Conservation (phyloP, 1,140 invertebrate genomes). For the Chrysopa pallens region DNA sequence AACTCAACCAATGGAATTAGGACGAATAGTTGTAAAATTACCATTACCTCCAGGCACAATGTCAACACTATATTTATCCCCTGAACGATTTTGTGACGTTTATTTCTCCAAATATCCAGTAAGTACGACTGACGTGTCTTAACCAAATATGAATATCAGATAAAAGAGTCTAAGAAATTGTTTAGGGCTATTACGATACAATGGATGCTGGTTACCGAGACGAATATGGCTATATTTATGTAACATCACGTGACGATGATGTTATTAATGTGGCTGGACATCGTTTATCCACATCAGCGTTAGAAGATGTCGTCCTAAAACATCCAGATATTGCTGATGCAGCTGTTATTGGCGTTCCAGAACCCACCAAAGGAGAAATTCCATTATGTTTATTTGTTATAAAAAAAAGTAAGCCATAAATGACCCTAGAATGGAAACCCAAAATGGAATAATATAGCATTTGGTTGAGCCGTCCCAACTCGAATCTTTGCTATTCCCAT, state of each 20-base stretch:
- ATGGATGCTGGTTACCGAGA: slow-evolving; percentile 85
- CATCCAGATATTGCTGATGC: slow-evolving; percentile 69
- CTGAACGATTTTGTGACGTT: slow-evolving; percentile 60
- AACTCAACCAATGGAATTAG: slow-evolving; percentile 50
- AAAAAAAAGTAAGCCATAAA: slow-evolving; percentile 30
- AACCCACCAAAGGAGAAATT: slow-evolving; percentile 74
- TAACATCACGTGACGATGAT: slow-evolving; percentile 81
- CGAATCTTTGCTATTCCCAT: too few relatives aligned
- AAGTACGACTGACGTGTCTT: slow-evolving; percentile 17
- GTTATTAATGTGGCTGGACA: slow-evolving; percentile 94
- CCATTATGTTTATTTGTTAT: slow-evolving; percentile 74
- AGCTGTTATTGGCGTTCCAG: slow-evolving; percentile 75
- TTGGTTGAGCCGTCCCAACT: too few relatives aligned
- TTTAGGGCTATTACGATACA: slow-evolving; percentile 85
- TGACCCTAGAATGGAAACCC: too few relatives aligned
- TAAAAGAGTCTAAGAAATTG: background rate
- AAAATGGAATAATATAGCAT: too few relatives aligned
- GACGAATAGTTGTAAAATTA: slow-evolving; percentile 65
- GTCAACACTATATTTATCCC: slow-evolving; percentile 61
- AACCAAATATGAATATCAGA: background rate
- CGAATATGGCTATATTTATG: slow-evolving; percentile 67
- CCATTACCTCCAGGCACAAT: slow-evolving; percentile 78
- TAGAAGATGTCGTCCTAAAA: slow-evolving; percentile 75
- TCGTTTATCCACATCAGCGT: slow-evolving; percentile 64
- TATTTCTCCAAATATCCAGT: slow-evolving; percentile 72